Evolutionary conservation across 2,888 invertebrate genomes (phyloP), one percentile per base, ranked within the genome.

Genomic region (Orthosia gracilis): DNA sequence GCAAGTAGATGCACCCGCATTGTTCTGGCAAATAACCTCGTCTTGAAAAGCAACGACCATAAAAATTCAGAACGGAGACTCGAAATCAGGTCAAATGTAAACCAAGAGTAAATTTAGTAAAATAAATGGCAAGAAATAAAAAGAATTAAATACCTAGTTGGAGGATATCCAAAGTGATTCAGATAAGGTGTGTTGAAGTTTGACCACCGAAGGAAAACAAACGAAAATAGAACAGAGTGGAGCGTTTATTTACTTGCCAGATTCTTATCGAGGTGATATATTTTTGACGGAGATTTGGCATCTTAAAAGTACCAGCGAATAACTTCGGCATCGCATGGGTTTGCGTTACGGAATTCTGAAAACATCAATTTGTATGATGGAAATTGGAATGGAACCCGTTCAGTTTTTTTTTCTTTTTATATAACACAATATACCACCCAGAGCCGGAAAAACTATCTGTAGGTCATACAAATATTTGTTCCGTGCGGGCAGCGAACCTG

Each of bases 1-100:
- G 69, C 70, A 78, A 79, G 63, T 81, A 83, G 85, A 88, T 86
- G 88, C 89, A 85, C 84, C 89, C 83, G 88, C 89, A 90, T 91
- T 91, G 90, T 91, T 86, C 88, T 87, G 89, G 89, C 91, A 92
- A 92, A 91, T 91, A 88, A 87, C 88, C 87, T 86, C 91, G 86
- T 89, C 89, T 92, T 89, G 85, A 88, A 89, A 90, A 83, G 84
- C 90, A 90, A 86, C 87, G 88, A 89, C 90, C 88, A 91, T 91
- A 92, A 93, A 91, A 92, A 91, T 89, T 87, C 88, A 87, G 82
- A 84, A 83, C 65, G 71, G 77, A 87, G 88, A 87, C 82, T 85
- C 69, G 80, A 86, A 91, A 91, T 87, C 84, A 82, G 91, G 91
- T 90, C 90, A 89, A 88, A 89, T 87, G 87, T 88, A 82, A 72